phyloP scores from a whole-genome alignment of 2,888 invertebrate genomes.

The Tridacna gigas region DNA sequence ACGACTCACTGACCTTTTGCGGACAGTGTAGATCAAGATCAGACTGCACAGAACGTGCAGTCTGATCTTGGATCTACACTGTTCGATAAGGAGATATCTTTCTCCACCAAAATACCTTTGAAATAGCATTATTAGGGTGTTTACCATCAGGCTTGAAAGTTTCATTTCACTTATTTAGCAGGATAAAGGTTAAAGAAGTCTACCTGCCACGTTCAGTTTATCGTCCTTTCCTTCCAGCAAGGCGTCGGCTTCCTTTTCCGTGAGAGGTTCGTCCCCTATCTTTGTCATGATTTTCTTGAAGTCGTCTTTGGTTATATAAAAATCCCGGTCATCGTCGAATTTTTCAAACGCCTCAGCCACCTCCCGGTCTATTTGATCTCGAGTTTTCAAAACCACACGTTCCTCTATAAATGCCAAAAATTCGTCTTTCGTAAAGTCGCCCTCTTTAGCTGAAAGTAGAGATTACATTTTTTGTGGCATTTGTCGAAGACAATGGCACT shows the following conservation, averaged over 20 bases:
- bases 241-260: slow-evolving; percentile 45
- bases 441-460: slow-evolving; percentile 18
- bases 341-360: slow-evolving; percentile 54
- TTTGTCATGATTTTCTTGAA: slow-evolving; percentile 52
- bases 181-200: not conserved
- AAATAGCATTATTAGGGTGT: too few species aligned
- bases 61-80: too few species aligned
- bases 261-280: slow-evolving; percentile 54
- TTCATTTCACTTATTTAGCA: too few species aligned
- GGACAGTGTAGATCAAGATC: too few species aligned
- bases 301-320: slow-evolving; percentile 51
- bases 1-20: too few species aligned
- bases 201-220: slow-evolving; percentile 47
- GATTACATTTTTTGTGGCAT: not conserved
- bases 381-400: slow-evolving; percentile 38
- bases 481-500: too few species aligned
- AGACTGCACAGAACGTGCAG: too few species aligned
- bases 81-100: too few species aligned
- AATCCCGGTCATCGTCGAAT: slow-evolving; percentile 47
- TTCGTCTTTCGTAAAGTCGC: slow-evolving; percentile 40
- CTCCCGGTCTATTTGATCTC: slow-evolving; percentile 46
- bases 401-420: slow-evolving; percentile 45
- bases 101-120: too few species aligned
- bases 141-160: too few species aligned
- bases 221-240: slow-evolving; percentile 39